A percentile compares a stretch with the other conserved stretches of the same genome.
Evolutionary conservation across 2,797 vertebrate genomes (phyloP).

Genomic region (Staurois parvus): DNA sequence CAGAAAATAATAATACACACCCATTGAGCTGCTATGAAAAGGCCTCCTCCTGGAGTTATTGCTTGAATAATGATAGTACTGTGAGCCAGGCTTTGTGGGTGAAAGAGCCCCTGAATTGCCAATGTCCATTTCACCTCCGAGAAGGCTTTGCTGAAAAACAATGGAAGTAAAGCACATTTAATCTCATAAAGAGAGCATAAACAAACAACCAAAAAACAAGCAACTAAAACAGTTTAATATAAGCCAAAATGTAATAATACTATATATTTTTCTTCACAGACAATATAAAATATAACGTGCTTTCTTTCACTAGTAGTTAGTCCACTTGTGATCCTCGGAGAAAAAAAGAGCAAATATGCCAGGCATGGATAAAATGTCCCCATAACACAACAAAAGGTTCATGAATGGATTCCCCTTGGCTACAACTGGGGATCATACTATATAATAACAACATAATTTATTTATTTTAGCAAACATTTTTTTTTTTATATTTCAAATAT

Average conservation of each 20-base stretch:
- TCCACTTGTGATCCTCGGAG: neutral
- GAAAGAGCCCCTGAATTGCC: constrained; percentile 89
- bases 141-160: constrained; percentile 83
- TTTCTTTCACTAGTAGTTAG: neutral
- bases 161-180: constrained; percentile 62
- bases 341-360: neutral
- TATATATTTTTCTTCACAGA: no score
- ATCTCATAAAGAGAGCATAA: neutral
- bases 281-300: neutral
- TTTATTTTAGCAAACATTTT: neutral
- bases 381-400: neutral
- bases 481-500: neutral
- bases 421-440: neutral
- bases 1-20: constrained; percentile 77
- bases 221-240: neutral
- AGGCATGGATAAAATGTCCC: neutral
- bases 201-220: neutral
- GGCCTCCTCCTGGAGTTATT: constrained; percentile 90
- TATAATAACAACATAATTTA: no score
- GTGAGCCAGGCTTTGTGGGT: constrained; percentile 90
- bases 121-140: constrained; percentile 91
- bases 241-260: neutral
- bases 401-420: neutral
- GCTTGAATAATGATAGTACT: constrained; percentile 93
- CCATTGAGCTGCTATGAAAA: constrained; percentile 87